These are phyloP conservation scores for Eristalis intricaria DNA, from an alignment of 2,888 invertebrate species.

Conservation along the genomic window DNA sequence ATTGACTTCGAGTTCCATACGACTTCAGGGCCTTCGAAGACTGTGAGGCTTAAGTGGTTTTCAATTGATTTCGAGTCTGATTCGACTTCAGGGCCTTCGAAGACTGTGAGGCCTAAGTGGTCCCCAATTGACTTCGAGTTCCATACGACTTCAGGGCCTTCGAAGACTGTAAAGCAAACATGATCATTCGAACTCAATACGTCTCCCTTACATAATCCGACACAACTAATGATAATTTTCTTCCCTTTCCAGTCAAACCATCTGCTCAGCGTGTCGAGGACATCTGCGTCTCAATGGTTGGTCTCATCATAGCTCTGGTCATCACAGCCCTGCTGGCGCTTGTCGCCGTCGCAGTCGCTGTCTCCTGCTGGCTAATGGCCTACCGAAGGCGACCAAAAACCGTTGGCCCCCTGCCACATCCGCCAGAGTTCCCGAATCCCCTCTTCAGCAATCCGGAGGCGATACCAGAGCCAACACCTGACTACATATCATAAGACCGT, in stretches of 20 bases:
- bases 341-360: conserved; percentile 96
- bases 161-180: too few species aligned
- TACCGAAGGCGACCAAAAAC: conserved; percentile 93
- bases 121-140: too few species aligned
- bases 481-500: conserved; percentile 85
- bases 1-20: too few species aligned
- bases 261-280: conserved; percentile 85
- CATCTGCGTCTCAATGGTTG: conserved; percentile 96
- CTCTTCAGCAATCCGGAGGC: conserved; percentile 92
- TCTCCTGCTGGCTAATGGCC: conserved; percentile 97
- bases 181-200: too few species aligned
- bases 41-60: too few species aligned
- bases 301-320: conserved; percentile 94
- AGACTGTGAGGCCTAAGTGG: too few species aligned
- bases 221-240: background rate
- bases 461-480: conserved; percentile 91
- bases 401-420: conserved; percentile 95
- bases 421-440: conserved; percentile 97
- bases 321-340: conserved; percentile 95
- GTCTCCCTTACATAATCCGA: too few species aligned
- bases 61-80: too few species aligned
- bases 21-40: too few species aligned
- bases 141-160: too few species aligned
- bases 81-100: too few species aligned
- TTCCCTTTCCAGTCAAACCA: background rate